Evolutionary conservation across 2,888 invertebrate genomes (phyloP).

Genomic region (Tetropium fuscum): DNA sequence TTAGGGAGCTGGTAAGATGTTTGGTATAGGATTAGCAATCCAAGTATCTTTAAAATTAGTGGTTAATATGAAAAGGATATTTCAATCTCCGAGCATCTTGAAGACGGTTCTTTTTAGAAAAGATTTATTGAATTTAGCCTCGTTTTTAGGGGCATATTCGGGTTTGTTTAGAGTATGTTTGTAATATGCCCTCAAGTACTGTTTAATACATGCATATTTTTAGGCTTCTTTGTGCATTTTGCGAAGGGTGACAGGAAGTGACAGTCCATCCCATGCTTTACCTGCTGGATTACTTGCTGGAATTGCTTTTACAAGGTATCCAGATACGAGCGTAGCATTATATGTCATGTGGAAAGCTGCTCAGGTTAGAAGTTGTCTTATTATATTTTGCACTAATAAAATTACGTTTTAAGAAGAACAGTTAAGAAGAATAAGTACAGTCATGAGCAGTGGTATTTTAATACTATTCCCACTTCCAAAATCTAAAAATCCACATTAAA

Average conservation of each 20-base stretch:
- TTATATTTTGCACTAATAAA: too few relatives aligned
- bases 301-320: slow-evolving; percentile 77
- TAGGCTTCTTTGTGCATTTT: slow-evolving; percentile 74
- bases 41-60: slow-evolving; percentile 72
- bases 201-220: slow-evolving; percentile 10
- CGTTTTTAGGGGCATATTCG: slow-evolving; percentile 78
- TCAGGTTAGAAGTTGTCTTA: slow-evolving; percentile 75
- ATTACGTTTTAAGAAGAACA: too few relatives aligned
- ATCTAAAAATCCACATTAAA: too few relatives aligned
- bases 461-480: too few relatives aligned
- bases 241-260: slow-evolving; percentile 72
- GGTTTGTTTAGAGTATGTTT: slow-evolving; percentile 74
- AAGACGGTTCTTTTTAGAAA: slow-evolving; percentile 69
- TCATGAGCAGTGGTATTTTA: too few relatives aligned
- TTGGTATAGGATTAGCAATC: slow-evolving; percentile 72
- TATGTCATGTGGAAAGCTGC: slow-evolving; percentile 87
- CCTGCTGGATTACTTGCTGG: slow-evolving; percentile 80
- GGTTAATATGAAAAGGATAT: slow-evolving; percentile 69
- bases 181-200: neutral
- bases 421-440: too few relatives aligned
- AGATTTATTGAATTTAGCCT: slow-evolving; percentile 72
- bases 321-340: slow-evolving; percentile 82
- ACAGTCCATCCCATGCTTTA: slow-evolving; percentile 74
- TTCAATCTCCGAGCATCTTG: slow-evolving; percentile 68
- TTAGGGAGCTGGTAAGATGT: slow-evolving; percentile 71